Evolutionary conservation across 2,797 vertebrate species (phyloP).

Genomic region (Podarcis lilfordi): DNA sequence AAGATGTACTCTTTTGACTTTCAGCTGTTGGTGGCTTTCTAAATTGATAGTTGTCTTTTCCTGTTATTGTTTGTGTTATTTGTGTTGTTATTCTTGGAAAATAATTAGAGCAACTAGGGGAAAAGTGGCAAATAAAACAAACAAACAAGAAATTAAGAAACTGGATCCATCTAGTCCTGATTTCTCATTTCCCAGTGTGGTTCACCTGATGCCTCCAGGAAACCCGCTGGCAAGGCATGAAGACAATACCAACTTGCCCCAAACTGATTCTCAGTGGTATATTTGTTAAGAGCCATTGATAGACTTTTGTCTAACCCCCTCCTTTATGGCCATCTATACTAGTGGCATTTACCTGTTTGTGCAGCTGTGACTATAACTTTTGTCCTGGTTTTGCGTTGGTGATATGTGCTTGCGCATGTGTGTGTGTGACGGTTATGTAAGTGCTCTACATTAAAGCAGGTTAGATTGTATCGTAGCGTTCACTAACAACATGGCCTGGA

Average conservation of each 20-base stretch:
- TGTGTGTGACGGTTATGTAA: conserved; percentile 78
- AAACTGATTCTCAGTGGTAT: background rate
- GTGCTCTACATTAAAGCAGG: conserved; percentile 82
- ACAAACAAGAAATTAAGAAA: background rate
- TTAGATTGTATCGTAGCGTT: conserved; percentile 86
- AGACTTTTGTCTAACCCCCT: background rate
- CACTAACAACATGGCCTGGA: conserved; percentile 80
- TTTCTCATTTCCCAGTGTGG: too few species aligned
- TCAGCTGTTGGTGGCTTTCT: background rate
- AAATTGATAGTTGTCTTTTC: background rate
- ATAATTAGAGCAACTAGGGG: background rate
- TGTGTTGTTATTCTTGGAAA: background rate
- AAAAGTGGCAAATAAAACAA: background rate
- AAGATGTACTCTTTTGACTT: background rate
- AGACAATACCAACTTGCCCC: background rate
- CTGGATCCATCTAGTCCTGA: background rate
- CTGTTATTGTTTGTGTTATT: background rate
- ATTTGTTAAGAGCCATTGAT: background rate
- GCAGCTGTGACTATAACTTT: conserved; percentile 2
- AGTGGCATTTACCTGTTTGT: background rate
- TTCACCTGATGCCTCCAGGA: background rate
- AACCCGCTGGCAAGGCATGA: too few species aligned
- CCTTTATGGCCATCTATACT: background rate
- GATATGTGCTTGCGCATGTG: conserved; percentile 15
- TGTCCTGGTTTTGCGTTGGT: conserved; percentile 73